Conservation (phyloP, 2,113 vertebrate species). For the Lipophrys pholis region DNA sequence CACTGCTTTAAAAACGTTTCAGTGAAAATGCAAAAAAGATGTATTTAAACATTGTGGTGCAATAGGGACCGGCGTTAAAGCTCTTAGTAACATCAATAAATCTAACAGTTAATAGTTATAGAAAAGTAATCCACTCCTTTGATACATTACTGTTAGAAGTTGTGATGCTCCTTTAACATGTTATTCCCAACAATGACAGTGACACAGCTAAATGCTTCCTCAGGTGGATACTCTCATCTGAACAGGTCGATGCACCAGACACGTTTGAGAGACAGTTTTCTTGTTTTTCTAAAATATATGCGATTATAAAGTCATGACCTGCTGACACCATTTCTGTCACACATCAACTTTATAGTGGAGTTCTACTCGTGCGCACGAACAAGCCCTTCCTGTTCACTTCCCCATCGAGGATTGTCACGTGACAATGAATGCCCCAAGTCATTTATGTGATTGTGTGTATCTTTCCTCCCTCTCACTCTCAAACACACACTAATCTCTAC, state of each 20-base stretch:
- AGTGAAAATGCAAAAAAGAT: too few species aligned
- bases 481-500: conserved; percentile 84
- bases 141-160: too few species aligned
- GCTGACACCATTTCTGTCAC: conserved; percentile 16
- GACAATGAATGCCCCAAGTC: conserved; percentile 76
- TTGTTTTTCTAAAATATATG: neutral
- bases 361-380: conserved; percentile 58
- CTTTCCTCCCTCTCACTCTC: conserved; percentile 52
- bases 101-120: too few species aligned
- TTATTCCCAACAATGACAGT: too few species aligned
- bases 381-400: conserved; percentile 53
- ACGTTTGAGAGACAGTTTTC: too few species aligned
- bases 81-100: too few species aligned
- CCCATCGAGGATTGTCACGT: conserved; percentile 54
- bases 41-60: too few species aligned
- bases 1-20: too few species aligned
- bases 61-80: too few species aligned
- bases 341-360: conserved; percentile 23
- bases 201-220: too few species aligned
- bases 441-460: conserved; percentile 77
- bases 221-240: neutral
- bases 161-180: too few species aligned
- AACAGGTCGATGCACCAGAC: neutral
- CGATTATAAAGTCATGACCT: conserved; percentile 27
- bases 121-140: too few species aligned